phyloP scores from a whole-genome alignment of 1,140 invertebrate genomes.

The Caerostris extrusa region DNA sequence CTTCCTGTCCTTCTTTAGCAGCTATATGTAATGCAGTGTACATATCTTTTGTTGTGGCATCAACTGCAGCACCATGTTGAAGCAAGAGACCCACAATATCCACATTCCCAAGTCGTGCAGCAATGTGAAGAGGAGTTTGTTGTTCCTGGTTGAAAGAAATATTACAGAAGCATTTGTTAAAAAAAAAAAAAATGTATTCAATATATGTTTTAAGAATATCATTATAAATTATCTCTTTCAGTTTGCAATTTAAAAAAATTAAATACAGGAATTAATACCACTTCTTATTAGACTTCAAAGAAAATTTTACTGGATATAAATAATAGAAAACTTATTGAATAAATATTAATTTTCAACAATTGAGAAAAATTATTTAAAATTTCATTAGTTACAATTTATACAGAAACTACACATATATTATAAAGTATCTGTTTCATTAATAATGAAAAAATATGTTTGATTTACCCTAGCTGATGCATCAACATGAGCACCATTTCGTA shows the following conservation, averaged over 20 bases:
- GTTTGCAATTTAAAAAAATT: neutral
- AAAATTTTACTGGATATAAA: neutral
- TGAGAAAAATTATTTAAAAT: neutral
- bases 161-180: too few species aligned
- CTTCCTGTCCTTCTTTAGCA: conserved; percentile 98
- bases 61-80: conserved; percentile 93
- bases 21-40: conserved; percentile 99
- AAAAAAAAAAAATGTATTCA: too few species aligned
- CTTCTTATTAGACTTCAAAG: neutral
- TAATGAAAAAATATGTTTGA: neutral
- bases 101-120: conserved; percentile 95
- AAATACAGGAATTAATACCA: neutral
- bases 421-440: too few species aligned
- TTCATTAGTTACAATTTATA: neutral
- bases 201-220: too few species aligned
- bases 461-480: conserved; percentile 94
- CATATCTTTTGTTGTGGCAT: conserved; percentile 96
- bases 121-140: conserved; percentile 97
- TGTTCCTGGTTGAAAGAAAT: conserved; percentile 86
- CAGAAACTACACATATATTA: too few species aligned
- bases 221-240: too few species aligned
- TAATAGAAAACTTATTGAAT: neutral
- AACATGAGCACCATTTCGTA: conserved; percentile 97
- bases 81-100: conserved; percentile 96
- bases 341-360: neutral